Evolutionary conservation across 2,113 vertebrate genomes (phyloP).

Genomic region (Anser brachyrhynchus): DNA sequence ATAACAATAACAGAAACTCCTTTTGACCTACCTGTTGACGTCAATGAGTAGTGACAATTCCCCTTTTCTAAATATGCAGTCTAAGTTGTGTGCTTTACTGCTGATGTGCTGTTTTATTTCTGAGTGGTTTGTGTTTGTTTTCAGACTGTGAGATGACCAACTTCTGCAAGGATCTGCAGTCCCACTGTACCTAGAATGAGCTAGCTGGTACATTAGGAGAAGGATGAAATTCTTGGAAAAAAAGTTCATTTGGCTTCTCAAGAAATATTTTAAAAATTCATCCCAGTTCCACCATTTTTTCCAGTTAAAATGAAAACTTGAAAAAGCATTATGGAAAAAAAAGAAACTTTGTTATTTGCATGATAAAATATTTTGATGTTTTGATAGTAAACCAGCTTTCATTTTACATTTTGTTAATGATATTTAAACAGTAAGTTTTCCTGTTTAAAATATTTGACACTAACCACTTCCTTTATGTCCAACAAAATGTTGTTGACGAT

Average conservation of each 20-base stretch:
- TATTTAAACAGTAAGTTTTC: neutral
- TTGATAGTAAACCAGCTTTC: neutral
- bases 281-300: neutral
- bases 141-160: neutral
- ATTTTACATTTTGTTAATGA: neutral
- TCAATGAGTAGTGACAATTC: neutral
- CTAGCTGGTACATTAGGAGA: neutral
- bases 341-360: neutral
- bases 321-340: neutral
- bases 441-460: neutral
- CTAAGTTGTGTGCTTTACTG: neutral
- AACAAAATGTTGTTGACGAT: neutral
- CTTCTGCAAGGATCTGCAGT: neutral
- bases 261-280: neutral
- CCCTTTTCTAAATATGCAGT: neutral
- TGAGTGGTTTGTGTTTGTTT: neutral
- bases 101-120: neutral
- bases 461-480: neutral
- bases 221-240: neutral
- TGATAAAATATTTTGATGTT: neutral
- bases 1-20: neutral
- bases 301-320: neutral
- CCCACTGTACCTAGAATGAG: neutral
- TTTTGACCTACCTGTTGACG: neutral
- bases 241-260: neutral